Percentiles rank a stretch among this genome's conserved stretches.
Evolutionary conservation across 37 sponge, comb jelly and placozoan genomes (phyloP).

Genomic region (Eunapius fragilis): DNA sequence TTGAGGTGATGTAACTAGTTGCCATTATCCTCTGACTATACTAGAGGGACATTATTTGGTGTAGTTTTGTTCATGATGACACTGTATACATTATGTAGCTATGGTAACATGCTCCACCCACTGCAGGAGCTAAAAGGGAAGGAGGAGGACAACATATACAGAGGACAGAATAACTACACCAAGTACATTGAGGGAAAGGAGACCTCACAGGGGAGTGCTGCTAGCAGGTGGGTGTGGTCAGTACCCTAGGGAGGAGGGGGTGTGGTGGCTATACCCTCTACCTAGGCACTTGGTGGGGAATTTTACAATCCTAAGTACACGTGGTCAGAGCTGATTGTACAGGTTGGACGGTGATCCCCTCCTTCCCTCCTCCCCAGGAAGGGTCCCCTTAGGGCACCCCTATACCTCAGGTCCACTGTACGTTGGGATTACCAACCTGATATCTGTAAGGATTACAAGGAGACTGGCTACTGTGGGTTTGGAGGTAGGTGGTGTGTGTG

Average conservation of each 20-base stretch:
- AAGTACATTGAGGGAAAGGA: constrained; percentile 78
- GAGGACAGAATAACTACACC: constrained; percentile 71
- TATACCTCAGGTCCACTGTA: constrained; percentile 86
- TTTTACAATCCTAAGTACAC: too few species aligned
- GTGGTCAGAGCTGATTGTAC: too few species aligned
- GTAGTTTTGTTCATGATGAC: too few species aligned
- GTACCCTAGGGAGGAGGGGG: too few species aligned
- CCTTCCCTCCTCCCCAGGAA: constrained; percentile 28
- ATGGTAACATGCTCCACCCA: neutral
- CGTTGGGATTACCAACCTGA: constrained; percentile 99
- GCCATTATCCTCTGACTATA: too few species aligned
- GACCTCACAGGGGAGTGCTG: constrained; percentile 74
- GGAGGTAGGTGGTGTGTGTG: constrained; percentile 91
- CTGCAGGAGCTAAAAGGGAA: constrained; percentile 53
- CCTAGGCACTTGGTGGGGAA: too few species aligned
- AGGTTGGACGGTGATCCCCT: too few species aligned
- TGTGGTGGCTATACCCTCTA: too few species aligned
- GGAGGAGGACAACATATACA: constrained; percentile 72
- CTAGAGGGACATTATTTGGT: too few species aligned
- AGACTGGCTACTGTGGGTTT: constrained; percentile 99
- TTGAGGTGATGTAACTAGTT: neutral
- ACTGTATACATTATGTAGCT: too few species aligned
- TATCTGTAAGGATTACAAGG: constrained; percentile 99
- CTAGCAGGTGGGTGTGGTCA: constrained; percentile 34
- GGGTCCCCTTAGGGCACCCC: constrained; percentile 94